Percentiles rank a stretch among this genome's conserved stretches.
phyloP scores from a whole-genome alignment of 2,888 invertebrate genomes.

The Lepetodrilus schrolli region DNA sequence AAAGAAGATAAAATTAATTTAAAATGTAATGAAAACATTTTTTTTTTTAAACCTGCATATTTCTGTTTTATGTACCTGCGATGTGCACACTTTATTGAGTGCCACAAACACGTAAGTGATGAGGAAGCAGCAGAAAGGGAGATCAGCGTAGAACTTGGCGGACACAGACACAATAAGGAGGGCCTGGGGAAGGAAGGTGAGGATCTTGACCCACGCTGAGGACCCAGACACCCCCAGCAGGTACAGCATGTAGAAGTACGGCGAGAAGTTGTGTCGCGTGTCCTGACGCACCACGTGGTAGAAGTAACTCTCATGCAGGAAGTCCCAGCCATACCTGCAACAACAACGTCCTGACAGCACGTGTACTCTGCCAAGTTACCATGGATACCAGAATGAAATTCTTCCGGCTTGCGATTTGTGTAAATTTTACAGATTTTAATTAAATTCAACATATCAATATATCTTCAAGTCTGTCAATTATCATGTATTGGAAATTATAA shows the following conservation, averaged over 20 bases:
- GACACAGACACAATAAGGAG: slow-evolving; percentile 73
- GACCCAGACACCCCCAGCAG: slow-evolving; percentile 75
- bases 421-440: no score
- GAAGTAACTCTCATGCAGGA: slow-evolving; percentile 91
- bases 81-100: slow-evolving; percentile 96
- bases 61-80: no score
- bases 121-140: slow-evolving; percentile 88
- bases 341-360: no score
- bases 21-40: no score
- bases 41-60: no score
- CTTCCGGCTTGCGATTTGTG: no score
- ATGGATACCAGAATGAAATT: no score
- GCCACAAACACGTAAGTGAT: slow-evolving; percentile 91
- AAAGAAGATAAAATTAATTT: no score
- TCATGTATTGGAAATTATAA: no score
- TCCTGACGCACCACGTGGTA: slow-evolving; percentile 93
- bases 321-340: slow-evolving; percentile 88
- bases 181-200: slow-evolving; percentile 82
- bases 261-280: slow-evolving; percentile 94
- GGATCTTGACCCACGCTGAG: slow-evolving; percentile 78
- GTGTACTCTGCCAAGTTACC: no score
- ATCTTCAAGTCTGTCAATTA: no score
- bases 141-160: slow-evolving; percentile 76
- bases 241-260: slow-evolving; percentile 94
- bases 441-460: no score